Evolutionary conservation across 2,113 vertebrate genomes (phyloP).

Genomic region (Poecilia latipinna): DNA sequence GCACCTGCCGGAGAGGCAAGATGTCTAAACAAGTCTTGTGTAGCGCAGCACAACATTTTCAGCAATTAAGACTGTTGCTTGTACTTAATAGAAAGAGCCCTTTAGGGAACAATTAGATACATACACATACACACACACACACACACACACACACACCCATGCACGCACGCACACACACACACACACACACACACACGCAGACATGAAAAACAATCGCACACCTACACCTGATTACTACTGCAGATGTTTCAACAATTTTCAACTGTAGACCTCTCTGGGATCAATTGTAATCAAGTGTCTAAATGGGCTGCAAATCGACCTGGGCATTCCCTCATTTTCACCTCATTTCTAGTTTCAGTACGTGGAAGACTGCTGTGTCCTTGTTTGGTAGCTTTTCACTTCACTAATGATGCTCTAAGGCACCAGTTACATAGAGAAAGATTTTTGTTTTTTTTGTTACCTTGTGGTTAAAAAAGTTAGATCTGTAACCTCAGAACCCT

Average conservation of each 20-base stretch:
- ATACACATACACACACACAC: constrained; percentile 16
- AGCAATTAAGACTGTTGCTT: constrained; percentile 61
- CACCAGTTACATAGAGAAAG: not conserved
- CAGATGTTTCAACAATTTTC: constrained; percentile 60
- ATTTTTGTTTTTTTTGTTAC: not conserved
- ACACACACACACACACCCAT: constrained; percentile 16
- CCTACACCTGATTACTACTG: constrained; percentile 42
- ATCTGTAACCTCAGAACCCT: not conserved
- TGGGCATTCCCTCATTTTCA: constrained; percentile 17
- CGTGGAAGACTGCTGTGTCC: not conserved
- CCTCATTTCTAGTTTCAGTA: constrained; percentile 8
- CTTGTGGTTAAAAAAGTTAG: not conserved
- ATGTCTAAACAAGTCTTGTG: constrained; percentile 49
- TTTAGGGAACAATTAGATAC: constrained; percentile 53
- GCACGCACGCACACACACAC: constrained; percentile 5
- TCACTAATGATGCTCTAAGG: not conserved
- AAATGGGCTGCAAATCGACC: constrained; percentile 48
- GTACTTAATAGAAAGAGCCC: constrained; percentile 46
- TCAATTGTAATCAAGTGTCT: constrained; percentile 66
- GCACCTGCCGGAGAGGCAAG: constrained; percentile 48
- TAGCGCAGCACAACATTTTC: constrained; percentile 39
- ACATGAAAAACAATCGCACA: constrained; percentile 5
- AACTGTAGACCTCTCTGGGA: constrained; percentile 49
- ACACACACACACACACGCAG: constrained; percentile 10
- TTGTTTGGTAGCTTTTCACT: constrained; percentile 1